These are phyloP conservation scores for Drosophila glabriapex DNA, from an alignment of 2,888 invertebrate species.

Conservation along the genomic window DNA sequence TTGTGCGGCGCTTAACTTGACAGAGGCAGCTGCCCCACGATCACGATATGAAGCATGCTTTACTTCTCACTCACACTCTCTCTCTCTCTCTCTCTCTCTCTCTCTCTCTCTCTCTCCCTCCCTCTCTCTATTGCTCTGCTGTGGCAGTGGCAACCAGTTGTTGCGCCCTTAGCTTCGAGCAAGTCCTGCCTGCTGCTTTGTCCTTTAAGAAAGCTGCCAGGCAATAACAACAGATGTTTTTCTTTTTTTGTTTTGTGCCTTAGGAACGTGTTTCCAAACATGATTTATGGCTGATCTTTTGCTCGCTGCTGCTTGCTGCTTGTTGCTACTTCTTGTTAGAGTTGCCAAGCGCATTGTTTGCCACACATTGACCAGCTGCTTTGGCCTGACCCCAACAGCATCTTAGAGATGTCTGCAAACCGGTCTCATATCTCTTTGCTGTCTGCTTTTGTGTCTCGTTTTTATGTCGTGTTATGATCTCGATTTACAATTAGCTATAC, in stretches of 20 bases:
- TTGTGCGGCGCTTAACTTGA: constrained; percentile 58
- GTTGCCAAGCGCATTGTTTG: constrained; percentile 63
- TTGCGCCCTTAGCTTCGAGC: constrained; percentile 73
- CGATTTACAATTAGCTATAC: constrained; percentile 77
- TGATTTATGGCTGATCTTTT: constrained; percentile 75
- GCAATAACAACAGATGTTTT: constrained; percentile 67
- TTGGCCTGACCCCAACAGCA: constrained; percentile 28
- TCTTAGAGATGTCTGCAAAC: constrained; percentile 51
- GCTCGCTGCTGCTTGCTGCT: constrained; percentile 18
- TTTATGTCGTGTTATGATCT: constrained; percentile 79
- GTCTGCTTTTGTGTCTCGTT: constrained; percentile 59
- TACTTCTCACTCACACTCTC: neutral
- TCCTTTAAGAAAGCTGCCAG: constrained; percentile 67
- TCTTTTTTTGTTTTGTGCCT: constrained; percentile 16
- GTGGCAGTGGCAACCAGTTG: constrained; percentile 65
- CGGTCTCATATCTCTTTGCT: constrained; percentile 58
- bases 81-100: neutral
- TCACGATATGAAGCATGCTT: constrained; percentile 32
- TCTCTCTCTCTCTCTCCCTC: neutral
- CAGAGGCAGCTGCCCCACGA: constrained; percentile 58
- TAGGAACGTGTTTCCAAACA: constrained; percentile 75
- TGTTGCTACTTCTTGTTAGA: constrained; percentile 48
- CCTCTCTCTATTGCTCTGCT: neutral
- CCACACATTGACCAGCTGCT: constrained; percentile 66
- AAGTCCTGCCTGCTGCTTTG: constrained; percentile 57